These are phyloP conservation scores for Semicossyphus pulcher DNA, from an alignment of 2,113 vertebrate genomes.

Conservation along the genomic window DNA sequence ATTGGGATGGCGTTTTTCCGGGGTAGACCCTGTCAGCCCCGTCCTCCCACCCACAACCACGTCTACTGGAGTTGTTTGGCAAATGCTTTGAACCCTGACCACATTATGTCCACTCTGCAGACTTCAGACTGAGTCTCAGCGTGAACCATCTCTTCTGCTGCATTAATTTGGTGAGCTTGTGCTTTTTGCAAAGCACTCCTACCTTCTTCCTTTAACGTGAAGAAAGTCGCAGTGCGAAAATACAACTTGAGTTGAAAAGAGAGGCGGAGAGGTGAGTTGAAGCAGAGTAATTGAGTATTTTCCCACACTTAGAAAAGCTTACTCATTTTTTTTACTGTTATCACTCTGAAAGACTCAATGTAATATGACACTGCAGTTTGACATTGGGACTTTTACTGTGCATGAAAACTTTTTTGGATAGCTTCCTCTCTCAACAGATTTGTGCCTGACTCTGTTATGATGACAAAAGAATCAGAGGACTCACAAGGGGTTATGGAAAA, in stretches of 20 bases:
- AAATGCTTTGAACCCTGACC: neutral
- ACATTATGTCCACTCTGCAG: neutral
- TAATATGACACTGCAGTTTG: neutral
- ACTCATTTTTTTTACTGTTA: no score
- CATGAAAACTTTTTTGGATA: neutral
- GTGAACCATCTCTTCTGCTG: neutral
- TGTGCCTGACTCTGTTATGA: neutral
- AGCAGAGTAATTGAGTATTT: neutral
- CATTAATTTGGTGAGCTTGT: neutral
- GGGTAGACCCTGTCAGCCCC: no score
- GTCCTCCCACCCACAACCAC: no score
- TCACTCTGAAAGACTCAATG: neutral
- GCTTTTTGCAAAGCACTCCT: neutral
- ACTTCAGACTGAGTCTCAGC: neutral
- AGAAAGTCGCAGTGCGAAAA: neutral
- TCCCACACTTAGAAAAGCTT: neutral
- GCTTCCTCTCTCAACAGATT: neutral
- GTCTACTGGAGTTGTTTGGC: neutral
- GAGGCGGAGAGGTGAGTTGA: no score
- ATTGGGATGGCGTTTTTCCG: no score
- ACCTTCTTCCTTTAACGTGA: neutral
- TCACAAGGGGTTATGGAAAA: slow-evolving; percentile 11
- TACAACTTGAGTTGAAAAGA: neutral
- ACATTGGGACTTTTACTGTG: neutral
- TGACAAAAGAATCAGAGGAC: neutral